These are phyloP conservation scores for Panurus biarmicus DNA, from an alignment of 2,113 vertebrate genomes.

Conservation along the genomic window DNA sequence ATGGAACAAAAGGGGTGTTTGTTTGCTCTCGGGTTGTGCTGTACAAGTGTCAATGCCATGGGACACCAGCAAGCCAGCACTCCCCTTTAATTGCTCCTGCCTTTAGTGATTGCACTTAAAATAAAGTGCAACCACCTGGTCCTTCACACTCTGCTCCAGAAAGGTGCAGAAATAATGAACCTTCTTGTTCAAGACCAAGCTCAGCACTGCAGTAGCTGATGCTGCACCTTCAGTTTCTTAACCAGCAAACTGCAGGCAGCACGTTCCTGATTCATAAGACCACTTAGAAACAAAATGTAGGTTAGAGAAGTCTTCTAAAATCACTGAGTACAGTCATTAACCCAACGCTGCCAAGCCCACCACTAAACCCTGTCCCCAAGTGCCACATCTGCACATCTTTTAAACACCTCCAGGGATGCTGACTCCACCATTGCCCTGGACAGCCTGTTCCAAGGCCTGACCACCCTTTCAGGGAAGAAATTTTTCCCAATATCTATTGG, in stretches of 20 bases:
- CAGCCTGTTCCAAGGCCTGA: neutral
- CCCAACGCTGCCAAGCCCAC: neutral
- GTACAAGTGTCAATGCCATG: neutral
- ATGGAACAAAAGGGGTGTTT: neutral
- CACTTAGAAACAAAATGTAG: neutral
- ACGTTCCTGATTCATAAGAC: neutral
- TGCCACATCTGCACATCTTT: neutral
- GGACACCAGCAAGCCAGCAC: neutral
- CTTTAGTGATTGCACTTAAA: neutral
- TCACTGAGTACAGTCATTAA: neutral
- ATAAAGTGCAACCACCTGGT: neutral
- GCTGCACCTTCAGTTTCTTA: neutral
- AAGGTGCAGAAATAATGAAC: neutral
- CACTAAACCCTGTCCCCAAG: neutral
- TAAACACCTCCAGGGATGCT: neutral
- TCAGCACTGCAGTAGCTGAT: neutral
- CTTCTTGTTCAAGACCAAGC: neutral
- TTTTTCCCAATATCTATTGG: neutral
- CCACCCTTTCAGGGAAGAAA: neutral
- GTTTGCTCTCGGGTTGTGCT: fast-evolving
- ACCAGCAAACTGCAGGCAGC: neutral
- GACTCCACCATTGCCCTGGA: neutral
- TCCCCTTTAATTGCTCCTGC: neutral
- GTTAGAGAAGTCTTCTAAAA: neutral
- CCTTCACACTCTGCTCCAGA: neutral